These are phyloP conservation scores for Todiramphus saurophagus DNA, from an alignment of 2,113 vertebrate genomes.

Conservation along the genomic window DNA sequence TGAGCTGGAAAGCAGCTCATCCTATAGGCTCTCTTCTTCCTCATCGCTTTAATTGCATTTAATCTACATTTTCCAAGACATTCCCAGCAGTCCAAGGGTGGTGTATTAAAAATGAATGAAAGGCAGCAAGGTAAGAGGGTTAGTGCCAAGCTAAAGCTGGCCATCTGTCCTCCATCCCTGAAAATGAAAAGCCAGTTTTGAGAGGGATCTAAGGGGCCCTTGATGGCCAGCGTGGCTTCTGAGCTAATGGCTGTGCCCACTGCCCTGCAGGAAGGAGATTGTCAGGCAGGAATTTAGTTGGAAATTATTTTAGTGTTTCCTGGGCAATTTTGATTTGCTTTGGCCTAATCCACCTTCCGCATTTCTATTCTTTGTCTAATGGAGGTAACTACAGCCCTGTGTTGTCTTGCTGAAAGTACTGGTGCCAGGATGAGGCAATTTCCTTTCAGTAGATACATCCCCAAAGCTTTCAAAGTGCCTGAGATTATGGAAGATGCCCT, in stretches of 20 bases:
- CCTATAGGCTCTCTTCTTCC: neutral
- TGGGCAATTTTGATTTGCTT: neutral
- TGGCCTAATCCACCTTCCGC: neutral
- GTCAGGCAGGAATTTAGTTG: neutral
- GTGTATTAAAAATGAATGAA: neutral
- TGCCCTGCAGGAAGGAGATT: neutral
- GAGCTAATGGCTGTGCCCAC: neutral
- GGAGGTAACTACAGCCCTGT: neutral
- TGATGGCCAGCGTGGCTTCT: neutral
- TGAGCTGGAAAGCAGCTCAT: neutral
- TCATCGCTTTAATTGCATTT: neutral
- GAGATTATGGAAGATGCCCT: neutral
- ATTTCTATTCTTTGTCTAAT: neutral
- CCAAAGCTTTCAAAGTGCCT: slow-evolving; percentile 1
- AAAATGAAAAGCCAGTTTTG: neutral
- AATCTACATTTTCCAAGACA: neutral
- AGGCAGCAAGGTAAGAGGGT: neutral
- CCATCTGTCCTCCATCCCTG: neutral
- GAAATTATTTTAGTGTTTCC: neutral
- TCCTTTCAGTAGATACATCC: neutral
- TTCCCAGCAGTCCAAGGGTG: neutral
- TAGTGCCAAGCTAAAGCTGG: neutral
- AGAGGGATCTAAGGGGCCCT: neutral
- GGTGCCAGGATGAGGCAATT: slow-evolving; percentile 13
- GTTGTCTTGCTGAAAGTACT: neutral